Conservation (phyloP, 1,140 invertebrate genomes). For the Zelostemma sp. region DNA sequence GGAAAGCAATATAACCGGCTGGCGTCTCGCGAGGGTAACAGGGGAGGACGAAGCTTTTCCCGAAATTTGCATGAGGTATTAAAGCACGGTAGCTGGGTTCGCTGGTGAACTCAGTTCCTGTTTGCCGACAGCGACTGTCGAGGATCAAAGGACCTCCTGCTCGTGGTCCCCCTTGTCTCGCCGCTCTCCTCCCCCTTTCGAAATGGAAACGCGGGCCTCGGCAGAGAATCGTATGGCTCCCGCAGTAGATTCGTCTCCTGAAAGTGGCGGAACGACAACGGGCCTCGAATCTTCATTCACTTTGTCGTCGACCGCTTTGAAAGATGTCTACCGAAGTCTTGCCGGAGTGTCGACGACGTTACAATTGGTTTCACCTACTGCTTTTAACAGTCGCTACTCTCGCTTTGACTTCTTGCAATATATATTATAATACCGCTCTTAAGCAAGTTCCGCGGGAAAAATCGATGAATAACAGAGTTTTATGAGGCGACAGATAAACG, state of each 20-base stretch:
- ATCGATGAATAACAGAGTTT: conserved; percentile 50
- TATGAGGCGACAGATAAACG: conserved; percentile 47
- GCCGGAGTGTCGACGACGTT: conserved; percentile 26
- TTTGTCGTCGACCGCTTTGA: conserved; percentile 22
- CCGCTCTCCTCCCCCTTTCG: conserved; percentile 7
- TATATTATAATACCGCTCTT: conserved; percentile 51
- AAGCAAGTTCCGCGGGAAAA: conserved; percentile 29
- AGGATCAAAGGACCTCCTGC: conserved; percentile 68
- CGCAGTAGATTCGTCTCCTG: conserved; percentile 1
- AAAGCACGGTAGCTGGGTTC: conserved; percentile 67
- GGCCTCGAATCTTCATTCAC: conserved; percentile 33
- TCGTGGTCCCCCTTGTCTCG: conserved; percentile 10
- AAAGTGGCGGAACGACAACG: conserved; percentile 26
- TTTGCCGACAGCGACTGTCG: conserved; percentile 66
- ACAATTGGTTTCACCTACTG: conserved; percentile 43
- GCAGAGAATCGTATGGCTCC: conserved; percentile 14
- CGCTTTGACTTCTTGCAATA: conserved; percentile 43
- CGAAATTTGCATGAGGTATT: conserved; percentile 71
- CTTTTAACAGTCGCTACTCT: conserved; percentile 38
- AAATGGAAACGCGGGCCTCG: conserved; percentile 11
- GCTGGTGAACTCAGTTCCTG: conserved; percentile 59
- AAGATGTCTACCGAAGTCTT: conserved; percentile 32
- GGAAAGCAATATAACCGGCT: conserved; percentile 68
- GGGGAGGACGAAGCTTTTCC: conserved; percentile 58
- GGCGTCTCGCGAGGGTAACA: conserved; percentile 51